Base-by-base conservation (phyloP, 92 coral and sea anemone species). In the Zoanthus gigantus region DNA sequence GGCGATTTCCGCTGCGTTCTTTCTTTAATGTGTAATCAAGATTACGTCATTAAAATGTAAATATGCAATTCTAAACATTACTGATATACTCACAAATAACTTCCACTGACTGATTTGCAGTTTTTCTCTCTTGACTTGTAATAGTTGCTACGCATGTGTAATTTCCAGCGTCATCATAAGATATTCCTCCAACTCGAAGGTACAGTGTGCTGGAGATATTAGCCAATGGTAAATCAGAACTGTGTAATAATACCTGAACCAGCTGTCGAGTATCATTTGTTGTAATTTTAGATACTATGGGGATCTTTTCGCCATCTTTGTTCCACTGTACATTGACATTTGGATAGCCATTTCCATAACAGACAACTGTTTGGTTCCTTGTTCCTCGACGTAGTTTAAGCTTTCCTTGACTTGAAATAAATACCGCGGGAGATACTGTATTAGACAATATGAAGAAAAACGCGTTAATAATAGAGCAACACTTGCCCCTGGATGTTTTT, bases 61-160 rank as follows among this genome's bases (percentile, higher is more conserved):
- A 7, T 28, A 23, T 68, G 23, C 11, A 0, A n/a, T 15, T 16
- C 6, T 30, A 13, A n/a, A n/a, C 5, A 65, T 28, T 7, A 9
- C 9, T 23, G 23, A 10, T n/a, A n/a, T 76, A 76, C 79, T 76
- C 65, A 76, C 79, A 48, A 34, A 76, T 76, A 52, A 76, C 79
- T 76, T 76, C 79, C 42, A 76, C 6, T 76, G 79, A 76, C n/a
- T 76, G 79, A 50, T 44, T 76, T 18, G 63, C 42, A 9, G 6
- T 48, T 8, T 48, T 76, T n/a, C 31, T 76, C 54, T 7, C 61
- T 50, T 23, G 15, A 45, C 61, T 76, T 7, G 1, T 28, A 28
- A 76, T 76, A 12, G 48, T 28, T 18, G 50, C 60, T 23, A 48
- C 17, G 28, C 79, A 76, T 7, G 79, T 76, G 42, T 76, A 76